Evolutionary conservation across 2,888 invertebrate species (phyloP).

Genomic region (Agrenia bidenticulata): DNA sequence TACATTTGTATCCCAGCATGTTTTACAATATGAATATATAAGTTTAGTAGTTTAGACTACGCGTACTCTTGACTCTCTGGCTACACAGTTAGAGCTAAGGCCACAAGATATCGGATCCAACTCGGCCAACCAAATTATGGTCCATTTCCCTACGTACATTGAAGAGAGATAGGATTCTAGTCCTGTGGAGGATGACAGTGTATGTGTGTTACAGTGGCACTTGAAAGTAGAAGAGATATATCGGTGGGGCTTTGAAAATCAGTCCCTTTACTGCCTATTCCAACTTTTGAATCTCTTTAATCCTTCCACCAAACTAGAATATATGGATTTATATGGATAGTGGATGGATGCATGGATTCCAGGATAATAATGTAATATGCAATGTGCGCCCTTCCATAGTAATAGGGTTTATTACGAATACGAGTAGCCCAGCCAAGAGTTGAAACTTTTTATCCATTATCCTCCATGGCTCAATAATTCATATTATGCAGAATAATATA

Average conservation of each 20-base stretch:
- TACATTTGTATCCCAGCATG: conserved; percentile 48
- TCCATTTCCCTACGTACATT: not conserved
- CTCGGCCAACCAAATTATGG: conserved; percentile 11
- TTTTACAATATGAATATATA: conserved; percentile 17
- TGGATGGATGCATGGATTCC: not conserved
- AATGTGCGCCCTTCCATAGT: too few species aligned
- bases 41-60: not conserved
- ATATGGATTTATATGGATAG: not conserved
- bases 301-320: not conserved
- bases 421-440: too few species aligned
- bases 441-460: too few species aligned
- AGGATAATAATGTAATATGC: too few species aligned
- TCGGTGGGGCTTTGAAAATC: not conserved
- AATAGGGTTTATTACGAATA: too few species aligned
- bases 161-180: too few species aligned
- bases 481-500: too few species aligned
- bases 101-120: not conserved
- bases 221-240: conserved; percentile 10
- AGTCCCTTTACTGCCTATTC: not conserved
- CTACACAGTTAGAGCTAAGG: not conserved
- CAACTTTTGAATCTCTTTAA: conserved; percentile 14
- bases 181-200: not conserved
- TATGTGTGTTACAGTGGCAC: not conserved
- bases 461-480: too few species aligned
- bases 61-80: not conserved